Evolutionary conservation across 2,888 invertebrate species (phyloP).

Genomic region (Osmoderma eremita): DNA sequence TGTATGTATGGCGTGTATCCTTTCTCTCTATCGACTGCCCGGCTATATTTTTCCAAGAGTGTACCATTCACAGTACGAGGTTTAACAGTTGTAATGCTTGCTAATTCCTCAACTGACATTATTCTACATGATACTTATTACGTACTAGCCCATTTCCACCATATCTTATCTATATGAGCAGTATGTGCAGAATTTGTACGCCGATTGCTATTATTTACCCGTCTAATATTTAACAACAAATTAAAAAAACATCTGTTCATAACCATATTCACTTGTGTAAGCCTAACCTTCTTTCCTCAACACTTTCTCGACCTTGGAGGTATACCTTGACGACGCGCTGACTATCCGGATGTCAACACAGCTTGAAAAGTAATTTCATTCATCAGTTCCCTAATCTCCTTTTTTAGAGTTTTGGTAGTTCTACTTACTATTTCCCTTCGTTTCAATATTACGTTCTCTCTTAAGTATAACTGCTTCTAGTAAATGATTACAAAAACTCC

Average conservation of each 20-base stretch:
- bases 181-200: constrained; percentile 76
- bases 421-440: constrained; percentile 72
- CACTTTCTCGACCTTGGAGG: constrained; percentile 78
- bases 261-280: constrained; percentile 79
- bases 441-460: too few relatives aligned
- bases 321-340: constrained; percentile 81
- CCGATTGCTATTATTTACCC: constrained; percentile 77
- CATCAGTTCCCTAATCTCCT: constrained; percentile 73
- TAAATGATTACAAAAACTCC: too few relatives aligned
- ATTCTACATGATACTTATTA: too few relatives aligned
- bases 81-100: too few relatives aligned
- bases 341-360: constrained; percentile 75
- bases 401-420: constrained; percentile 69
- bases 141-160: too few relatives aligned
- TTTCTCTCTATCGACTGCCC: too few relatives aligned
- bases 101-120: too few relatives aligned
- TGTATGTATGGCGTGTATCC: too few relatives aligned
- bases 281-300: constrained; percentile 84
- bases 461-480: too few relatives aligned
- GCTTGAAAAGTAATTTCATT: constrained; percentile 76
- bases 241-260: constrained; percentile 77
- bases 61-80: too few relatives aligned
- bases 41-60: too few relatives aligned
- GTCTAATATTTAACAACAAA: constrained; percentile 69
- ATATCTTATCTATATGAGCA: too few relatives aligned